Evolutionary conservation across 2,888 invertebrate species (phyloP).

Genomic region (Zonitis immaculata): DNA sequence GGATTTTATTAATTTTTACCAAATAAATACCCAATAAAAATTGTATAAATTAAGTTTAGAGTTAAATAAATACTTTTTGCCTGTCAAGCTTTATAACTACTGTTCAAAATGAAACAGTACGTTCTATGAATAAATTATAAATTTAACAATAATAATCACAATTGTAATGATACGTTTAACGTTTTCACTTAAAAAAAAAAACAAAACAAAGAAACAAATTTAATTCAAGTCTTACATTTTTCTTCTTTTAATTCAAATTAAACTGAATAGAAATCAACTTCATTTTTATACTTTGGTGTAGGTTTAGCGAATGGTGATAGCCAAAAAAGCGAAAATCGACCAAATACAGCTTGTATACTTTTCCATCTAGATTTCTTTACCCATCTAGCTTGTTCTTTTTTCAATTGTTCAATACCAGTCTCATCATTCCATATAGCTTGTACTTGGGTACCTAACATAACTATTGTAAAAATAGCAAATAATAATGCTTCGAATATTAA

Average conservation of each 20-base stretch:
- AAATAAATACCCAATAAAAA: neutral
- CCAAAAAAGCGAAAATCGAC: constrained; percentile 92
- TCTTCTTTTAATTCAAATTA: constrained; percentile 47
- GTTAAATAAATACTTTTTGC: neutral
- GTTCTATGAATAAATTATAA: constrained; percentile 6
- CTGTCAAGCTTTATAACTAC: neutral
- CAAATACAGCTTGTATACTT: constrained; percentile 95
- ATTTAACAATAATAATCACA: constrained; percentile 5
- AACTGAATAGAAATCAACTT: constrained; percentile 80
- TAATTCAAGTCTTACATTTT: neutral
- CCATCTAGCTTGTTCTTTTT: constrained; percentile 93
- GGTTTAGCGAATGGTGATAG: constrained; percentile 88
- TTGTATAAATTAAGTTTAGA: neutral
- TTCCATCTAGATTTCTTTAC: constrained; percentile 89
- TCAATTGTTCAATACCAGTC: constrained; percentile 96
- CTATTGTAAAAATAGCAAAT: constrained; percentile 95
- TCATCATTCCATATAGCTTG: constrained; percentile 98
- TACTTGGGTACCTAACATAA: constrained; percentile 88
- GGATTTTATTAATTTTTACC: neutral
- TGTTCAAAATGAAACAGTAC: neutral
- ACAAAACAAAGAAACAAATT: too few species aligned
- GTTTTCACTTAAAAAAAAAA: neutral
- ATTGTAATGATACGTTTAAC: constrained; percentile 5
- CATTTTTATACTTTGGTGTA: constrained; percentile 69
- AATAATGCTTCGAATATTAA: constrained; percentile 90